Conservation (phyloP, 2,797 vertebrate species). For the Catharus ustulatus region DNA sequence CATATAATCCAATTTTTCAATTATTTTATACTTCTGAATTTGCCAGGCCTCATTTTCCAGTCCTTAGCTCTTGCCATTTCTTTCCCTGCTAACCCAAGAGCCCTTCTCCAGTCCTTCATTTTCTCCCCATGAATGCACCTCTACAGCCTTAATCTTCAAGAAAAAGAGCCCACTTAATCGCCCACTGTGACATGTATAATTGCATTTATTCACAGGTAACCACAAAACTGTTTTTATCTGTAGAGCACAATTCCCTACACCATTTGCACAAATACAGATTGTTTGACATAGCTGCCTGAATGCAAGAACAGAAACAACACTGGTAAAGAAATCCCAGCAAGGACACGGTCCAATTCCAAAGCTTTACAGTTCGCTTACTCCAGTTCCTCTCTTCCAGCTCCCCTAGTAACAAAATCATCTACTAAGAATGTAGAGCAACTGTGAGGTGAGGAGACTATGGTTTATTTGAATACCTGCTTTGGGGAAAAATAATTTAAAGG, state of each 20-base stretch:
- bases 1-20: constrained; percentile 20
- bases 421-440: not conserved
- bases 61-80: not conserved
- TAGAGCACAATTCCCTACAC: not conserved
- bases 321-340: not conserved
- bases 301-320: not conserved
- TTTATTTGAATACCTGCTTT: not conserved
- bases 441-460: not conserved
- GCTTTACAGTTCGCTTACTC: not conserved
- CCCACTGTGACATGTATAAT: constrained; percentile 25
- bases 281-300: not conserved
- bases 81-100: not conserved
- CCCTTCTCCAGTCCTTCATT: not conserved
- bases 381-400: not conserved
- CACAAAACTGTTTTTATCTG: constrained; percentile 3
- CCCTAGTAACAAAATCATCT: not conserved
- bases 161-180: constrained; percentile 9
- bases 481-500: not conserved
- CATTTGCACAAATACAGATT: not conserved
- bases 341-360: not conserved
- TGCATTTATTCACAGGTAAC: constrained; percentile 38
- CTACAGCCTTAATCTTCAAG: constrained; percentile 25
- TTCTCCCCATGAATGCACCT: constrained; percentile 39
- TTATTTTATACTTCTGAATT: constrained; percentile 21
- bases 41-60: constrained; percentile 14